Base-by-base conservation (phyloP, 53 echinoderm and acorn worm genomes). In the Paelopatides confundens region DNA sequence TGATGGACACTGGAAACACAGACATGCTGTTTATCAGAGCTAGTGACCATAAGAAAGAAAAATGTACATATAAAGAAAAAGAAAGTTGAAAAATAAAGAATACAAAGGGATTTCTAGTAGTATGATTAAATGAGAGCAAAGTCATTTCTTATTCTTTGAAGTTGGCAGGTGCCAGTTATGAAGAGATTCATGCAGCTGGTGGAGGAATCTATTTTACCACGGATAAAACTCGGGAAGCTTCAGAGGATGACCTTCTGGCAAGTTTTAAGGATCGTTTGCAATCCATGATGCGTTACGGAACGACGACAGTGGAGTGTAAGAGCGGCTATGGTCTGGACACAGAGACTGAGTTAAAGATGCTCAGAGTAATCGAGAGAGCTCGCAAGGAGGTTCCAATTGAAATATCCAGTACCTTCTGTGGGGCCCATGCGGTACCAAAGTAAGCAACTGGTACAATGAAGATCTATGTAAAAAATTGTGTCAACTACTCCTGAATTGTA, bases 391-490 rank as follows among this genome's bases (percentile, higher is more conserved):
- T 98, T 23, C 92, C 98, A 38, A 94, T 98, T 62, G 98, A 98
- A 90, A 95, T 98, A 49, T 95, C 95, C 26, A 94, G 92, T 46
- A 95, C 98, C 2, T 98, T 90, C 83, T 98, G 98, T 82, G 98
- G 98, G 30, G 98, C 98, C 0, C 98, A 98, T 85, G 92, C 97
- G n/a, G 76, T 96, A 26, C 97, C 97, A 82, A 96, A 93, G 97
- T 96, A 84, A 88, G 94, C n/a, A n/a, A n/a, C n/a, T n/a, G n/a
- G n/a, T n/a, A 71, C 2, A 24, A 76, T 26, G 23, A 24, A 4
- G 12, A 8, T 63, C 24, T 13, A 29, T 23, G 3, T 43, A 12
- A 43, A 43, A 7, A 43, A 8, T 10, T 43, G 9, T 43, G 12
- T 43, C 11, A 43, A 9, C 1, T 43, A 43, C 9, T 43, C 1